A percentile compares a stretch with the other conserved stretches of the same genome.
Conservation (phyloP, 2,113 vertebrate species). For the Lipophrys pholis region DNA sequence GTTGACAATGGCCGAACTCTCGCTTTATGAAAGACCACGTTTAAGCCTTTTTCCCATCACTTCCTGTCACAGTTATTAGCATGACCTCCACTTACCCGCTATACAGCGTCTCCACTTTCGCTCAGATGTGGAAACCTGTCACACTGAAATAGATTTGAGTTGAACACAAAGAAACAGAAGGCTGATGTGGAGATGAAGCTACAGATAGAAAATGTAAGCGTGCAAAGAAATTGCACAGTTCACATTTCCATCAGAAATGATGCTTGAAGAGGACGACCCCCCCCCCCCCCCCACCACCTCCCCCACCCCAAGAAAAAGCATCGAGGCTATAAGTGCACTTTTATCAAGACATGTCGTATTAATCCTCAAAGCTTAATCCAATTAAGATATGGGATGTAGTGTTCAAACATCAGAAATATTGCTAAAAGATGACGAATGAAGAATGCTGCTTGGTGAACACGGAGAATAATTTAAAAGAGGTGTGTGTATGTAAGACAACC, state of each 20-base stretch:
- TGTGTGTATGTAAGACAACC: too few species aligned
- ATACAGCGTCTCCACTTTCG: background rate
- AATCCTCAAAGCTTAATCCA: background rate
- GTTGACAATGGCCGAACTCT: too few species aligned
- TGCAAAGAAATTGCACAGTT: background rate
- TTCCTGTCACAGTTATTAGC: background rate
- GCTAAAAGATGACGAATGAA: background rate
- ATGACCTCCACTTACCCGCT: background rate
- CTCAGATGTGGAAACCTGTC: background rate
- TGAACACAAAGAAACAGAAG: background rate
- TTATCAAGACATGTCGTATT: background rate
- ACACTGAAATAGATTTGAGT: background rate
- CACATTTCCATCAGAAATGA: background rate
- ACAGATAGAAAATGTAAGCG: background rate
- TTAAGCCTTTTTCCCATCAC: background rate
- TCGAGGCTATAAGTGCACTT: background rate
- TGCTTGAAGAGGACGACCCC: too few species aligned
- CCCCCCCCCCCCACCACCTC: too few species aligned
- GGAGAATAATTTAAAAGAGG: too few species aligned
- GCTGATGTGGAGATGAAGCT: background rate
- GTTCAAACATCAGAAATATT: constrained; percentile 9
- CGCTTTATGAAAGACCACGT: too few species aligned
- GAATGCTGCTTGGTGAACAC: too few species aligned
- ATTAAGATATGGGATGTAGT: background rate
- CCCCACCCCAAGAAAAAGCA: too few species aligned